Percentiles rank a stretch among this genome's conserved stretches.
Evolutionary conservation across 2,888 invertebrate species (phyloP).

Genomic region (Drosophila colorata): DNA sequence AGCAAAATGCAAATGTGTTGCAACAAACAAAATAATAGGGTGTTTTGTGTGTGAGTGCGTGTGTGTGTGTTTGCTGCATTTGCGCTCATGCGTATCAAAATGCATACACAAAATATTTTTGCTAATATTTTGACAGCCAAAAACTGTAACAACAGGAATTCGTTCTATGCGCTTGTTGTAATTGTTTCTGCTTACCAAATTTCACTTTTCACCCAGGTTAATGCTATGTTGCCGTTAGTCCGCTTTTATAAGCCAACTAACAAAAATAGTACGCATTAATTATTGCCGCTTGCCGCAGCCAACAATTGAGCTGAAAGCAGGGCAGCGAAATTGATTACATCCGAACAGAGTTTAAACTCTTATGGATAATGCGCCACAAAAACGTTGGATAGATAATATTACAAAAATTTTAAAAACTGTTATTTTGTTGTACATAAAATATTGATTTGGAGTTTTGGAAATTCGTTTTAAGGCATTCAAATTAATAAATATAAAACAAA

Average conservation of each 20-base stretch:
- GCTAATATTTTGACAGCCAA: slow-evolving; percentile 65
- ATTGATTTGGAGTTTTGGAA: too few species aligned
- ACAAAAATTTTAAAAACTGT: too few species aligned
- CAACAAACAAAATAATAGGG: slow-evolving; percentile 9
- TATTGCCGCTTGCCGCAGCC: slow-evolving; percentile 7
- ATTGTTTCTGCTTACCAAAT: slow-evolving; percentile 19
- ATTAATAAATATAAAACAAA: too few species aligned
- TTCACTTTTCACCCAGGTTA: slow-evolving; percentile 14
- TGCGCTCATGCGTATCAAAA: slow-evolving; percentile 42
- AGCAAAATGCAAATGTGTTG: slow-evolving; percentile 41
- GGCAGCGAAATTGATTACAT: background rate
- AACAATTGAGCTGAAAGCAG: slow-evolving; percentile 13
- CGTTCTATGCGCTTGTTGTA: slow-evolving; percentile 5
- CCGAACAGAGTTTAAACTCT: too few species aligned
- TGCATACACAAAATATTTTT: slow-evolving; percentile 65
- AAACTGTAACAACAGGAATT: slow-evolving; percentile 41
- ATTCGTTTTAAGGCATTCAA: too few species aligned
- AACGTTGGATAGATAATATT: too few species aligned
- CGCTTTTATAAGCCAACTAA: slow-evolving; percentile 37
- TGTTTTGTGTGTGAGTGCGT: slow-evolving; percentile 3
- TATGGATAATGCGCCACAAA: too few species aligned
- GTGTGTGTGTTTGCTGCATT: slow-evolving; percentile 12
- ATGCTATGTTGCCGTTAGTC: slow-evolving; percentile 8
- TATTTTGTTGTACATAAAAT: too few species aligned
- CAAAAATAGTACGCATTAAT: slow-evolving; percentile 22